Evolutionary conservation across 2,113 vertebrate genomes (phyloP).

Genomic region (Glaucidium brasilianum): DNA sequence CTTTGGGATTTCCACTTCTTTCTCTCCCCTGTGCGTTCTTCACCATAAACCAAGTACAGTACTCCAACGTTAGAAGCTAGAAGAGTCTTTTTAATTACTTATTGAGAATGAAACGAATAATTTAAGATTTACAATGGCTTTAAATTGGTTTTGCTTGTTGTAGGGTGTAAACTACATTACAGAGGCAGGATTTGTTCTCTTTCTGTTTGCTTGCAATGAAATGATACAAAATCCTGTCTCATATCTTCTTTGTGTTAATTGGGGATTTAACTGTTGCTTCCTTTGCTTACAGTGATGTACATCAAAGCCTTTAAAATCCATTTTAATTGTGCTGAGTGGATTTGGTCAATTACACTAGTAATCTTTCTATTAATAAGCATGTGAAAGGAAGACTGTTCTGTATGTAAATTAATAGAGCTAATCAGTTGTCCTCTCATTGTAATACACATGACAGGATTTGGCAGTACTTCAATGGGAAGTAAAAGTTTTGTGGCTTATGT

Average conservation of each 20-base stretch:
- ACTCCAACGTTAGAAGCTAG: background rate
- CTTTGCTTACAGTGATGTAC: constrained; percentile 28
- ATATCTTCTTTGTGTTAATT: constrained; percentile 55
- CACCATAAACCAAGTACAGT: background rate
- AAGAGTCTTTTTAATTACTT: constrained; percentile 13
- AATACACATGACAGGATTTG: background rate
- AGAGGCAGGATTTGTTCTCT: constrained; percentile 4
- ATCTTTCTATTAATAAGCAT: constrained; percentile 52
- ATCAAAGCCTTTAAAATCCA: constrained; percentile 52
- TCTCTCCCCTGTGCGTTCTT: background rate
- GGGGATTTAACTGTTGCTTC: constrained; percentile 56
- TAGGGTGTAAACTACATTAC: background rate
- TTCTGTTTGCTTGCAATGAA: constrained; percentile 30
- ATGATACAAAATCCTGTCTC: constrained; percentile 46
- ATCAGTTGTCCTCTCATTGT: constrained; percentile 2
- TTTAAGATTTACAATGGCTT: constrained; percentile 48
- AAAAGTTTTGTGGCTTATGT: background rate
- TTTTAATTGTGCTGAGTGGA: constrained; percentile 55
- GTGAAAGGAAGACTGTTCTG: constrained; percentile 15
- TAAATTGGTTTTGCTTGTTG: constrained; percentile 23
- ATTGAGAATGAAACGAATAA: constrained; percentile 44
- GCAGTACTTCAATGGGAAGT: background rate
- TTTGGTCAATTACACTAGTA: constrained; percentile 54
- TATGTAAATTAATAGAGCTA: constrained; percentile 49
- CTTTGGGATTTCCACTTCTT: background rate